Base-by-base conservation (phyloP, 1,140 invertebrate genomes). In the Pantala flavescens region DNA sequence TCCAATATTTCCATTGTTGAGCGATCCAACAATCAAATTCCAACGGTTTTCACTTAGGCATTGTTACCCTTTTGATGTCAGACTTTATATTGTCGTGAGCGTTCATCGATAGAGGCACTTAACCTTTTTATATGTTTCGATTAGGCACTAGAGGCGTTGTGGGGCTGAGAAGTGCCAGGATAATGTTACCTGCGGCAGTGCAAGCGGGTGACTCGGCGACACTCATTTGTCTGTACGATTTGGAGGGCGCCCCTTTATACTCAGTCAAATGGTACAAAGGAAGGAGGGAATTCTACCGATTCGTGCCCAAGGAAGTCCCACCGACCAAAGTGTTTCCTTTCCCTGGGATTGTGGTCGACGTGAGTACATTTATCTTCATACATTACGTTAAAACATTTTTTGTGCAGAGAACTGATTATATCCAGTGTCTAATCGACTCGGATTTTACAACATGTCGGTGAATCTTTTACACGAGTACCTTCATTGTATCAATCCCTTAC, bases 181-280 rank as follows among this genome's bases (percentile, higher is more conserved):
- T 63, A 63, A 63, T 63, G 49, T 12, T 63, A 5, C 49, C 49
- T 0, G 75, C 72, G 24, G 79, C 73, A 14, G 81, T 81, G 10
- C 76, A 73, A 55, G 73, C 76, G 12, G 81, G 81, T 24, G 74
- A 79, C 24, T 77, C 77, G 42, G 78, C 78, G n/a, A 77, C 74
- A 55, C 78, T 84, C 49, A 77, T 78, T 21, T 84, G 83, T 75
- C 73, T 79, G 71, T 84, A 82, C 79, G 81, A 84, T 76, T 76
- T 84, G 73, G 83, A 82, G 76, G 79, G 79, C n/a, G 81, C 82
- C 72, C 76, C 78, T 16, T 79, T 84, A 19, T 84, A 84, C 78
- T 83, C 83, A 0, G 78, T 84, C 73, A 84, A 84, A 78, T 84
- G 84, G 84, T 85, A 85, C 78, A 82, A 82, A 76, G 83, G 82